These are phyloP conservation scores for Atractosteus spatula DNA, from an alignment of 2,113 vertebrate species.

Conservation along the genomic window DNA sequence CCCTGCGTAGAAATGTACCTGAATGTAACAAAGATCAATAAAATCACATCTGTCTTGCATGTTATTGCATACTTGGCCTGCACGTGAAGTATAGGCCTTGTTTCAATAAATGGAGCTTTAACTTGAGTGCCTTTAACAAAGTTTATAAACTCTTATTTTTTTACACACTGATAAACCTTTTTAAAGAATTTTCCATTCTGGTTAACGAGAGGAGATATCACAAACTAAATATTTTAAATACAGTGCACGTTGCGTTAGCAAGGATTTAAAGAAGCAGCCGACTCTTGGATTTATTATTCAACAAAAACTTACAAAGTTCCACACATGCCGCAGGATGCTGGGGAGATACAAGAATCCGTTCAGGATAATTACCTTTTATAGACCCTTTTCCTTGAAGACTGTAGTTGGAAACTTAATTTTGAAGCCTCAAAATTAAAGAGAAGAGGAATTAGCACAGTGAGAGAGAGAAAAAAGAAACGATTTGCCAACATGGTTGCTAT, in stretches of 20 bases:
- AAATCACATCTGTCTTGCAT: conserved; percentile 46
- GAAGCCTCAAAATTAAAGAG: conserved; percentile 14
- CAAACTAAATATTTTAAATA: conserved; percentile 20
- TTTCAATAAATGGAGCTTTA: conserved; percentile 16
- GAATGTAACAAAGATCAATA: conserved; percentile 48
- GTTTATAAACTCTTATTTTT: conserved; percentile 25
- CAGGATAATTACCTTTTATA: conserved; percentile 56
- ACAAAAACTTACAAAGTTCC: conserved; percentile 29
- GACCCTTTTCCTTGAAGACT: conserved; percentile 42
- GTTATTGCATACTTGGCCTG: conserved; percentile 18
- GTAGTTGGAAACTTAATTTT: conserved; percentile 42
- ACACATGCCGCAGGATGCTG: conserved; percentile 34
- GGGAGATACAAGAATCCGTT: conserved; percentile 48
- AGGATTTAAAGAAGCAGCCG: conserved; percentile 10
- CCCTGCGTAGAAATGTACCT: conserved; percentile 37
- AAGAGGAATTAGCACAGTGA: conserved; percentile 18
- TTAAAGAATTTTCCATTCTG: conserved; percentile 42
- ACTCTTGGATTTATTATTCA: conserved; percentile 28
- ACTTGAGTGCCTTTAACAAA: conserved; percentile 15
- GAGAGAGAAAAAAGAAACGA: not conserved
- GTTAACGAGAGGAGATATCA: conserved; percentile 29
- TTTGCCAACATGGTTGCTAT: conserved; percentile 14
- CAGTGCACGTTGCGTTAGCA: not conserved
- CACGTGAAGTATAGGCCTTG: not conserved
- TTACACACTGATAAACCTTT: conserved; percentile 32